A percentile compares a stretch with the other conserved stretches of the same genome.
These are phyloP conservation scores for Hemicordylus capensis DNA, from an alignment of 2,113 vertebrate genomes.

Conservation along the genomic window DNA sequence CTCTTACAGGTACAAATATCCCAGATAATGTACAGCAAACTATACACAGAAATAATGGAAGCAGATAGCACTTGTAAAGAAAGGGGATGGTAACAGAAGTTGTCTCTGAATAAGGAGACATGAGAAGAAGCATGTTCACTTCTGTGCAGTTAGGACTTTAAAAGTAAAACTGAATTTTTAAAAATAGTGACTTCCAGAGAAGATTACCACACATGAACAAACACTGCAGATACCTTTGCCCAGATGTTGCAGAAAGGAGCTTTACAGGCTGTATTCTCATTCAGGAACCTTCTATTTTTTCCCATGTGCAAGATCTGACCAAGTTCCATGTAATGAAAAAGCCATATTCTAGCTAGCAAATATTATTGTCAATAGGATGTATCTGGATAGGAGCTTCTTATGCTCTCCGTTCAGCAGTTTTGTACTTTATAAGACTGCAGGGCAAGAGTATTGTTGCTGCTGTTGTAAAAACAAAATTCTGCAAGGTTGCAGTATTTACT, in stretches of 20 bases:
- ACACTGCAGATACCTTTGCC: not conserved
- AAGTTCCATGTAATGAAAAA: not conserved
- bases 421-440: not conserved
- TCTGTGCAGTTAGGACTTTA: not conserved
- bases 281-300: not conserved
- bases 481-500: slow-evolving; percentile 31
- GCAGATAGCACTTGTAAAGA: not conserved
- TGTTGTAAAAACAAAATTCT: slow-evolving; percentile 33
- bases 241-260: not conserved
- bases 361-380: not conserved
- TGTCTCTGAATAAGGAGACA: not conserved
- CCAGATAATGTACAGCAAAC: not conserved
- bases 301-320: not conserved
- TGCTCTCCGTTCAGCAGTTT: not conserved
- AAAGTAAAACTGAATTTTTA: not conserved
- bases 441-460: slow-evolving; percentile 25
- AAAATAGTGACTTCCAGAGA: not conserved
- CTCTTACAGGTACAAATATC: too few species aligned
- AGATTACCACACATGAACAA: not conserved
- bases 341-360: not conserved
- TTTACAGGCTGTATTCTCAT: not conserved
- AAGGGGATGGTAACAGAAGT: not conserved
- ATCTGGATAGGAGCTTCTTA: not conserved
- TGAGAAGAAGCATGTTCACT: not conserved
- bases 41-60: not conserved